phyloP scores from a whole-genome alignment of 2,797 vertebrate genomes.

The Ambastaia sidthimunki region DNA sequence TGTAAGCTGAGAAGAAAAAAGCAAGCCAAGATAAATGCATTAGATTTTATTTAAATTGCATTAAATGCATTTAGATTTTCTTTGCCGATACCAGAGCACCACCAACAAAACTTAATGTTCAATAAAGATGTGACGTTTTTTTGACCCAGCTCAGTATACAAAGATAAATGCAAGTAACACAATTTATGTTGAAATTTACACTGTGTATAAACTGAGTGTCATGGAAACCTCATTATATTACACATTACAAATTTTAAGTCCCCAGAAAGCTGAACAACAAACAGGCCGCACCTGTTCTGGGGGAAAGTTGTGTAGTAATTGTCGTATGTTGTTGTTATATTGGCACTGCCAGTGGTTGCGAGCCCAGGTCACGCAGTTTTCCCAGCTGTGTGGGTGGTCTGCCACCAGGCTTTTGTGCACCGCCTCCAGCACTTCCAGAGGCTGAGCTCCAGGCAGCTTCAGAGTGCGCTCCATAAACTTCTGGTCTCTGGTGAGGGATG shows the following conservation, averaged over 20 bases:
- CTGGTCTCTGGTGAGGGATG: slow-evolving; percentile 77
- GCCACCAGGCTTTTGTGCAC: slow-evolving; percentile 88
- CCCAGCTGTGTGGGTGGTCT: slow-evolving; percentile 86
- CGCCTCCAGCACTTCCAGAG: slow-evolving; percentile 90
- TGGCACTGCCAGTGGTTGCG: slow-evolving; percentile 94
- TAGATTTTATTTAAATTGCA: no score
- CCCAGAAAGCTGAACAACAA: background rate
- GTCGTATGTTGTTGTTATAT: slow-evolving; percentile 95
- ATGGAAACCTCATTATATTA: no score
- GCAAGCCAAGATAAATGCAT: background rate
- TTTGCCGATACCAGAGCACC: background rate
- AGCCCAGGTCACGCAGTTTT: slow-evolving; percentile 90
- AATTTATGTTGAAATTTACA: no score
- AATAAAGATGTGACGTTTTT: background rate
- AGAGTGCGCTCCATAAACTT: slow-evolving; percentile 94
- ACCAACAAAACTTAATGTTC: background rate
- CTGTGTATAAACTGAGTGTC: no score
- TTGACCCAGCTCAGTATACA: no score
- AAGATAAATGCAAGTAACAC: no score
- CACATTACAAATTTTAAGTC: background rate
- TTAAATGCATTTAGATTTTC: no score
- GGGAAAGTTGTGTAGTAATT: slow-evolving; percentile 95
- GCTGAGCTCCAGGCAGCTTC: slow-evolving; percentile 91
- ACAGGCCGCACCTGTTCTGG: slow-evolving; percentile 83
- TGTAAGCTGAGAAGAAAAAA: slow-evolving; percentile 78